Base-by-base conservation (phyloP, 2,888 invertebrate genomes). In the Lithophane leautieri region DNA sequence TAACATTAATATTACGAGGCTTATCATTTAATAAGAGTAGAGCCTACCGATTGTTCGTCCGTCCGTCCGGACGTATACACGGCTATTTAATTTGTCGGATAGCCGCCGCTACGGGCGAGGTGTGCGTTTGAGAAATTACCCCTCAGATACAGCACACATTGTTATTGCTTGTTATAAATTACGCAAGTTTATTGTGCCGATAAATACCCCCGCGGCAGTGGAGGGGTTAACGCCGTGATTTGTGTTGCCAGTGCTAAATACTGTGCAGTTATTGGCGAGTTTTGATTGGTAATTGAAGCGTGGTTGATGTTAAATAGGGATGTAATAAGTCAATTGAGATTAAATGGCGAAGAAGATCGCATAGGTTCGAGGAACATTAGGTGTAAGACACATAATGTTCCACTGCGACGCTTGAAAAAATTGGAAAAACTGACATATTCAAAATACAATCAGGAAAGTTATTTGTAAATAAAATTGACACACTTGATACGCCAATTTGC, bases 121-220 rank as follows among this genome's bases (percentile, higher is more conserved):
- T 95, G 95, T 93, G 92, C 92, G 89, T 94, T 94, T 95, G 95
- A 96, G 94, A 95, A 95, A 95, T 95, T 92, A 92, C 94, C 91
- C 89, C 87, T 89, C 91, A 90, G 94, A 95, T 95, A 93, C 88
- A 89, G 90, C 92, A 93, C 91, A 94, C 94, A 94, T 94, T 94
- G 94, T 95, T 95, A 94, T 90, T 88, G 92, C 89, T 89, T 86
- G 93, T 92, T 94, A 94, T 95, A 95, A 95, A 95, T 95, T 93
- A 93, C 91, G 82, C 87, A 91, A 92, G 90, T 92, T 91, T 91
- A 93, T 90, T 90, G 92, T 91, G 89, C 90, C 90, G 93, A 91
- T 94, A 93, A 92, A 93, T 91, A 92, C 92, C 92, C 93, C 91
- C 84, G 83, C 88, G 91, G 89, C 88, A 85, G 79, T 82, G 80